phyloP scores from a whole-genome alignment of 2,113 vertebrate species.

The Anolis sagrei region DNA sequence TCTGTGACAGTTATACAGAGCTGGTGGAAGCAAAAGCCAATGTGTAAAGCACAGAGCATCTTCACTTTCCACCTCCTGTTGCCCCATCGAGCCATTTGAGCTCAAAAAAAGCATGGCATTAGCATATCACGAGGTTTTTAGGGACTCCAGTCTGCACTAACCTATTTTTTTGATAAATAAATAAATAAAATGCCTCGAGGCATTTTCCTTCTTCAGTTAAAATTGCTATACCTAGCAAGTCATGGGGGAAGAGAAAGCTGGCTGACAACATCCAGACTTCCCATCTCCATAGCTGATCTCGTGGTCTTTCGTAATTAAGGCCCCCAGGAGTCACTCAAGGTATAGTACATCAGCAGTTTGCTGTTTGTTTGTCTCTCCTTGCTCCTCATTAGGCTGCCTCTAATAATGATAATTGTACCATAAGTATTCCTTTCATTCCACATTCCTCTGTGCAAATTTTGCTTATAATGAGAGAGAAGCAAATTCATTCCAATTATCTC shows the following conservation, averaged over 20 bases:
- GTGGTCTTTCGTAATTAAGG: slow-evolving; percentile 51
- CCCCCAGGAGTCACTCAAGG: slow-evolving; percentile 31
- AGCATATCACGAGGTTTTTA: neutral
- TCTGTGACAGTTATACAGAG: neutral
- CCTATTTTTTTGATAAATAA: neutral
- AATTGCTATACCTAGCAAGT: slow-evolving; percentile 6
- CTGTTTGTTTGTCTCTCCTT: slow-evolving; percentile 59
- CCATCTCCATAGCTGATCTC: slow-evolving; percentile 40
- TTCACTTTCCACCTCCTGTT: neutral
- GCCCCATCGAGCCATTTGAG: neutral
- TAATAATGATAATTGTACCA: slow-evolving; percentile 49
- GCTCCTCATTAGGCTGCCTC: slow-evolving; percentile 47
- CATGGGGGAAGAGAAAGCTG: slow-evolving; percentile 36
- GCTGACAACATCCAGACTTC: slow-evolving; percentile 16
- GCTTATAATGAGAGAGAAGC: slow-evolving; percentile 60
- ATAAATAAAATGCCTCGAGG: neutral
- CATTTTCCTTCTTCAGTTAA: neutral
- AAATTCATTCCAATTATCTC: slow-evolving; percentile 56
- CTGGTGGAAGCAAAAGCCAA: neutral
- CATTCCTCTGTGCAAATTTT: slow-evolving; percentile 50
- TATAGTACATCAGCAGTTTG: slow-evolving; percentile 51
- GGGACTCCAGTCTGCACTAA: neutral
- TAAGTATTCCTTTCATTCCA: slow-evolving; percentile 41
- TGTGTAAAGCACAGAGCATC: neutral
- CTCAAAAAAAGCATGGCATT: neutral